Evolutionary conservation across 2,797 vertebrate genomes (phyloP).

Genomic region (Ctenosaura bakeri): DNA sequence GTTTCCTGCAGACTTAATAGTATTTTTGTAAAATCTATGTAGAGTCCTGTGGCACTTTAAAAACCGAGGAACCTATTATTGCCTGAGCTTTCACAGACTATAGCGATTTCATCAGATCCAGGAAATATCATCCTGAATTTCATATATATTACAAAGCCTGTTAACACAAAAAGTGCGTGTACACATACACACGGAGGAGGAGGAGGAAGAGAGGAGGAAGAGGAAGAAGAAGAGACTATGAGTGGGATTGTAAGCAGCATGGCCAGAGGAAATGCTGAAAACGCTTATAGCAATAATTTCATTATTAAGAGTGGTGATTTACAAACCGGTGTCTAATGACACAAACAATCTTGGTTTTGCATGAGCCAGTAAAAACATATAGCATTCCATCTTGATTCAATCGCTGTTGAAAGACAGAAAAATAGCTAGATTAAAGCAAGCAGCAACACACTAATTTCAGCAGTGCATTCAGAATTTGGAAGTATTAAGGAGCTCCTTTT

Average conservation of each 20-base stretch:
- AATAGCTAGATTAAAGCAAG: too few relatives aligned
- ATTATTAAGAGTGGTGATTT: not conserved
- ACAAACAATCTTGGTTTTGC: not conserved
- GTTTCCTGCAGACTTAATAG: not conserved
- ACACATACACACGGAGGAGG: too few relatives aligned
- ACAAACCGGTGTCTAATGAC: not conserved
- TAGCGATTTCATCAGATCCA: not conserved
- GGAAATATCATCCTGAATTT: not conserved
- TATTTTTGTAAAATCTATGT: not conserved
- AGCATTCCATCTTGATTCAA: not conserved
- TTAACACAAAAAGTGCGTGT: too few relatives aligned
- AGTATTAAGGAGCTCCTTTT: not conserved
- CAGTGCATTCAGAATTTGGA: not conserved
- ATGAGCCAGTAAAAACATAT: not conserved
- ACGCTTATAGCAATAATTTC: not conserved
- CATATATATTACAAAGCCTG: too few relatives aligned
- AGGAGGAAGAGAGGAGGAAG: too few relatives aligned
- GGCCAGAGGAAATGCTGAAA: not conserved
- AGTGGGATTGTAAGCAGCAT: not conserved
- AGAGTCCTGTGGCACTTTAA: not conserved
- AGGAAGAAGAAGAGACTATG: not conserved
- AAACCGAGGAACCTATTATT: not conserved
- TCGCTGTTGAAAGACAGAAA: too few relatives aligned
- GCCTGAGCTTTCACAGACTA: not conserved
- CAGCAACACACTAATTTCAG: too few relatives aligned